These are phyloP conservation scores for Dicaeum eximium DNA, from an alignment of 2,113 vertebrate species.

Conservation along the genomic window DNA sequence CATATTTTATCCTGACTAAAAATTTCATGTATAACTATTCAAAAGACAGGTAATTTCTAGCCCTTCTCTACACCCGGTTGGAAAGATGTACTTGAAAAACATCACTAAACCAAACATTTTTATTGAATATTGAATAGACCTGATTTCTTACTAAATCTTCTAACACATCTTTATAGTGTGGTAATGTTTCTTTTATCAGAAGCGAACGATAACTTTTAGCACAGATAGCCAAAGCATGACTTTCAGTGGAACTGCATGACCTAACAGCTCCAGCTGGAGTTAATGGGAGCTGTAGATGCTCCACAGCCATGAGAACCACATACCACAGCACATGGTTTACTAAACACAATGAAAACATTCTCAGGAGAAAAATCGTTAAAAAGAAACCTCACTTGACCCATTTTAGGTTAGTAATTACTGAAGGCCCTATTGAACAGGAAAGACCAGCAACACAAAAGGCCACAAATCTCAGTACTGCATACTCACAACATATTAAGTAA, in stretches of 20 bases:
- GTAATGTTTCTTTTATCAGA: background rate
- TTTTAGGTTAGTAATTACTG: constrained; percentile 29
- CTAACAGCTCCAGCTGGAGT: background rate
- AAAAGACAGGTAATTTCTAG: background rate
- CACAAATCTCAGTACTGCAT: background rate
- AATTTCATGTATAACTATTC: background rate
- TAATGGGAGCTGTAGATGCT: background rate
- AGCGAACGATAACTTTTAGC: background rate
- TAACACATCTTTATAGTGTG: background rate
- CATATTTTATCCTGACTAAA: background rate
- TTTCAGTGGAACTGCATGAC: background rate
- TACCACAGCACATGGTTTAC: background rate
- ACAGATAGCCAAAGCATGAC: background rate
- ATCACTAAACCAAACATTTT: background rate
- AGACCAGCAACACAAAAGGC: constrained; percentile 17
- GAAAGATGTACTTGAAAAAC: background rate
- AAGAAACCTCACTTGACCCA: constrained; percentile 20
- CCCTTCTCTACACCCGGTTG: background rate
- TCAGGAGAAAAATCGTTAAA: constrained; percentile 15
- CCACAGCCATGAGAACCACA: background rate
- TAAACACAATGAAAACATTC: constrained; percentile 10
- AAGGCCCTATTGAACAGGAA: background rate
- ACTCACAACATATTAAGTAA: background rate
- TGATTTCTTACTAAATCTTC: background rate
- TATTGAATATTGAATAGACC: background rate